Evolutionary conservation across 2,113 vertebrate genomes (phyloP), one percentile per base, ranked within the genome.

Genomic region (Thermophis baileyi): DNA sequence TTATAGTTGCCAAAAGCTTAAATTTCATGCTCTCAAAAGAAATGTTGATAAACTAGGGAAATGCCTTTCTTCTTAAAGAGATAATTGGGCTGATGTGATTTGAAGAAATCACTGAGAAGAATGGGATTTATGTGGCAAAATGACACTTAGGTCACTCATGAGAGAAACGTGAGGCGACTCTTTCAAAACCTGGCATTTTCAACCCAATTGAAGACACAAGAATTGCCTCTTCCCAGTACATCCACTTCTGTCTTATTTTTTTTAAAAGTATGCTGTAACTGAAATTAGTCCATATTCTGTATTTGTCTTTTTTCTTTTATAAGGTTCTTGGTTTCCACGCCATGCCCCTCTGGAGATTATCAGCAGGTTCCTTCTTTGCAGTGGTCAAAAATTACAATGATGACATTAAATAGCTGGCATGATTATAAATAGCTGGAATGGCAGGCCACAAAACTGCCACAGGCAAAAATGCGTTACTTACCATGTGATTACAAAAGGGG

Each of bases 271-370:
- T 74, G 90, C 0, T 93, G 88, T 85, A 93, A 91, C 16, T 8
- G 89, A 88, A 88, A 92, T 69, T 47, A 88, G 24, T 44, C 35
- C n/a, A 54, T 30, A 40, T 81, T 81, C 6, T 40, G 25, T 89
- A n/a, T 9, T 88, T 2, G 46, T 10, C 24, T 92, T 93, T 94
- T 96, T 92, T 35, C 2, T 22, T 92, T 94, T 46, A 30, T 51
- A 96, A 95, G 95, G 93, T 93, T 95, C 94, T 95, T 94, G 94
- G 63, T 0, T 93, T 93, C 95, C 93, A 94, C 95, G 94, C 93
- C 74, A 2, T 92, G 93, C 94, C 93, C 93, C 93, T 96, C 94
- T 90, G 46, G 30, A 92, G 94, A 92, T 94, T 85, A 95, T 93
- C 94, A 96, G 95, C 93, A 95, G 94, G 93, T 93, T 40, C 95